These are phyloP conservation scores for Aldabrachelys gigantea DNA, from an alignment of 2,113 vertebrate species.

Conservation along the genomic window DNA sequence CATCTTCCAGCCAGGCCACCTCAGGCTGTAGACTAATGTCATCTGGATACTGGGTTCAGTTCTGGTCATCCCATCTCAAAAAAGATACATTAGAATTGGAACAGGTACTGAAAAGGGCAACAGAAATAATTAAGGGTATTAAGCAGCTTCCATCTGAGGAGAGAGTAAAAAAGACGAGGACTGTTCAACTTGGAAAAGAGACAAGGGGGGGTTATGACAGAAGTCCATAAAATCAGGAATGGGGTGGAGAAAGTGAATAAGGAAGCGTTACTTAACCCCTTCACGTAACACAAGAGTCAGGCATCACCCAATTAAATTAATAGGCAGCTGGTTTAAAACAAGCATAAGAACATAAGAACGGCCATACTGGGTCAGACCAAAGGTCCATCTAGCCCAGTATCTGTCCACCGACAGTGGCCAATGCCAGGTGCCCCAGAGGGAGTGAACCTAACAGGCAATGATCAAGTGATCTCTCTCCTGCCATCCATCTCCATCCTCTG, in stretches of 20 bases:
- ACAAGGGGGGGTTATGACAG: not conserved
- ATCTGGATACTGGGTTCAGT: not conserved
- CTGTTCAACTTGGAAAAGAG: not conserved
- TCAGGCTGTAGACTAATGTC: not conserved
- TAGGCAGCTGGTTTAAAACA: not conserved
- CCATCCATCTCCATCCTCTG: too few species aligned
- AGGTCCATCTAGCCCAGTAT: too few species aligned
- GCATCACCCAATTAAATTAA: not conserved
- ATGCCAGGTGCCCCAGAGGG: too few species aligned
- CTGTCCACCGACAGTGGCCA: too few species aligned
- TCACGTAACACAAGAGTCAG: not conserved
- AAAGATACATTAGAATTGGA: not conserved
- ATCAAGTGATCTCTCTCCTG: too few species aligned
- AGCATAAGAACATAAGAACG: not conserved
- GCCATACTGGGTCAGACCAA: too few species aligned
- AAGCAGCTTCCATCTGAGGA: not conserved
- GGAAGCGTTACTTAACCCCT: not conserved
- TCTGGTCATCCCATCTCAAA: not conserved
- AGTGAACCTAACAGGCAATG: too few species aligned
- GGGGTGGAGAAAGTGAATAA: not conserved
- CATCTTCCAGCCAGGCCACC: not conserved
- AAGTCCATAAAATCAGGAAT: not conserved
- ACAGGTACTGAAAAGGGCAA: not conserved
- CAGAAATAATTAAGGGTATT: not conserved
- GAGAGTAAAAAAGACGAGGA: not conserved